Evolutionary conservation across 2,113 vertebrate genomes (phyloP).

Genomic region (Columba livia): DNA sequence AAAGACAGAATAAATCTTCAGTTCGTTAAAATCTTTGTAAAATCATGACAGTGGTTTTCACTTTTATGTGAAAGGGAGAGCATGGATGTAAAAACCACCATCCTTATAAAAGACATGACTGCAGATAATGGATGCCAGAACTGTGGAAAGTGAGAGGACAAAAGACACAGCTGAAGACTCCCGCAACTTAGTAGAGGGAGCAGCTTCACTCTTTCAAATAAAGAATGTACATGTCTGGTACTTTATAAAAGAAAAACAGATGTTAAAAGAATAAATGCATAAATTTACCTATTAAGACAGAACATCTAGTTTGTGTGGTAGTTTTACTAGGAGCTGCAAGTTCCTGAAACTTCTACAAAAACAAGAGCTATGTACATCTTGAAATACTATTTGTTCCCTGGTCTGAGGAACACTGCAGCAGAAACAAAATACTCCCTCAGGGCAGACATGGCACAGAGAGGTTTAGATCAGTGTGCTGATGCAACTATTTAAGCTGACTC

Average conservation of each 20-base stretch:
- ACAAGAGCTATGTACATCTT: neutral
- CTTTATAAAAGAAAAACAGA: neutral
- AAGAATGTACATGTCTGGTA: neutral
- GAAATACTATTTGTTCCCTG: neutral
- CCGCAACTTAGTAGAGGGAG: neutral
- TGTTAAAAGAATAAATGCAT: neutral
- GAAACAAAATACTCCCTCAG: neutral
- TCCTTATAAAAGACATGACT: neutral
- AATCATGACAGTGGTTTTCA: neutral
- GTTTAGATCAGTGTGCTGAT: neutral
- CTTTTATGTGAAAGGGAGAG: neutral
- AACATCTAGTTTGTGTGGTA: neutral
- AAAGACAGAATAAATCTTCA: neutral
- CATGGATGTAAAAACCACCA: neutral
- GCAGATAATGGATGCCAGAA: neutral
- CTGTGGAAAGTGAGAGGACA: neutral
- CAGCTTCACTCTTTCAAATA: neutral
- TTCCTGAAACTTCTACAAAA: neutral
- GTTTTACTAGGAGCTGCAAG: neutral
- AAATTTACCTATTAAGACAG: neutral
- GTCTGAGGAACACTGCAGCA: neutral
- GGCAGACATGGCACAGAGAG: neutral
- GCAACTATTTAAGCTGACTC: neutral
- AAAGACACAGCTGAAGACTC: neutral
- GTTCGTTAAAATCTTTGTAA: neutral